Evolutionary conservation across 2,797 vertebrate species (phyloP).

Genomic region (Paguma larvata): DNA sequence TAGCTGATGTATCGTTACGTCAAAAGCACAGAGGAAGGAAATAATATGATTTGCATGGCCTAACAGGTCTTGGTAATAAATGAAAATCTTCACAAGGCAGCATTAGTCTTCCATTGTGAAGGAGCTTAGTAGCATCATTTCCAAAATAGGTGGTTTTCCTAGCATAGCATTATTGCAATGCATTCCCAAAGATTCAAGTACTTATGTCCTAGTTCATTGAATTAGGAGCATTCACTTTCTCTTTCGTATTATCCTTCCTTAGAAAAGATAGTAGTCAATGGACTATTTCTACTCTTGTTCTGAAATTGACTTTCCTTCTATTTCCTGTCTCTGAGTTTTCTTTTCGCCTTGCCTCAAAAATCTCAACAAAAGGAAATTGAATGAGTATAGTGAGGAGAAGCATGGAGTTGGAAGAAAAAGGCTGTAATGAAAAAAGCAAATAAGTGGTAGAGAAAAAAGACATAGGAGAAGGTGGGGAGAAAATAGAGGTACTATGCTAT

Average conservation of each 20-base stretch:
- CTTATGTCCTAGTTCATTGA: not conserved
- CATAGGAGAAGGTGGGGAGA: not conserved
- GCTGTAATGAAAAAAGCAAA: not conserved
- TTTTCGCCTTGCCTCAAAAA: not conserved
- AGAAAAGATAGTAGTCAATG: not conserved
- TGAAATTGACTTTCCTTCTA: not conserved
- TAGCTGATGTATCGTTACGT: not conserved
- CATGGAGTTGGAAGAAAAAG: not conserved
- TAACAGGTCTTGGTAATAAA: not conserved
- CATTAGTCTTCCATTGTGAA: not conserved
- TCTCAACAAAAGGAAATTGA: not conserved
- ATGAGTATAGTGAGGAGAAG: not conserved
- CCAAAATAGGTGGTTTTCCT: not conserved
- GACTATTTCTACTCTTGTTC: not conserved
- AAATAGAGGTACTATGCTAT: too few relatives aligned
- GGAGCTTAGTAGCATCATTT: not conserved
- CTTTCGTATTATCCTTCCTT: not conserved
- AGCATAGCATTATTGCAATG: not conserved
- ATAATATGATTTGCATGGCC: not conserved
- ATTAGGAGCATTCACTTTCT: not conserved
- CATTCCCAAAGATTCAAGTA: not conserved
- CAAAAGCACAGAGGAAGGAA: not conserved
- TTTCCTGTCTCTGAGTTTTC: not conserved
- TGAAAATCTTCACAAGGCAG: not conserved
- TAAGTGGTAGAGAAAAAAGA: not conserved